These are phyloP conservation scores for Parotocinclus haroldoi DNA, from an alignment of 2,797 vertebrate genomes.

Conservation along the genomic window DNA sequence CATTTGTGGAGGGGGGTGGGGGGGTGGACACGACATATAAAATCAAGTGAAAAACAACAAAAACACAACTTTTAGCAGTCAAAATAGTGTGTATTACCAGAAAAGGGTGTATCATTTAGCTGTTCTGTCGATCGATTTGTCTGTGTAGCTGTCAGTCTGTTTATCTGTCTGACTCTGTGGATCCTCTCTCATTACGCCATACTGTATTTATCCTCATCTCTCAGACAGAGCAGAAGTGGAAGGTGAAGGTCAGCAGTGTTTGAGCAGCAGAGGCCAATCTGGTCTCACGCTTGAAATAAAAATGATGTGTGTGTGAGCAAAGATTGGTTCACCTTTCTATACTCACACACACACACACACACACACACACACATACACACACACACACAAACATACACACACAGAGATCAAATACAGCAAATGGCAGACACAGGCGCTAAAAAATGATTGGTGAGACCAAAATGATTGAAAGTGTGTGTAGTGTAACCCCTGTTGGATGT, in stretches of 20 bases:
- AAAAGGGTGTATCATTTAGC: too few relatives aligned
- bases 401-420: background rate
- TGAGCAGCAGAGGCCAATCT: constrained; percentile 4
- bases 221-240: background rate
- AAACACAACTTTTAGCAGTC: too few relatives aligned
- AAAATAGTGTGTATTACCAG: too few relatives aligned
- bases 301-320: constrained; percentile 9
- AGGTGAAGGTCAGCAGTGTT: constrained; percentile 1
- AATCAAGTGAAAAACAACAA: too few relatives aligned
- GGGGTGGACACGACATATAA: too few relatives aligned
- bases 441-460: too few relatives aligned
- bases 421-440: background rate
- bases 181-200: too few relatives aligned
- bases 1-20: too few relatives aligned
- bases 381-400: background rate
- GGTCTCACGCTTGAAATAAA: constrained; percentile 9
- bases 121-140: too few relatives aligned
- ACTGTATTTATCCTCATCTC: too few relatives aligned
- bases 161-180: too few relatives aligned
- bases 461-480: background rate
- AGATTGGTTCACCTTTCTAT: constrained; percentile 19
- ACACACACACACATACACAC: constrained; percentile 1
- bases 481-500: background rate
- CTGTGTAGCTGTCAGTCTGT: too few relatives aligned
- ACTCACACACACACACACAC: constrained; percentile 1